These are phyloP conservation scores for Montipora efflorescens DNA, from an alignment of 64 coral and sea anemone genomes.

Conservation along the genomic window DNA sequence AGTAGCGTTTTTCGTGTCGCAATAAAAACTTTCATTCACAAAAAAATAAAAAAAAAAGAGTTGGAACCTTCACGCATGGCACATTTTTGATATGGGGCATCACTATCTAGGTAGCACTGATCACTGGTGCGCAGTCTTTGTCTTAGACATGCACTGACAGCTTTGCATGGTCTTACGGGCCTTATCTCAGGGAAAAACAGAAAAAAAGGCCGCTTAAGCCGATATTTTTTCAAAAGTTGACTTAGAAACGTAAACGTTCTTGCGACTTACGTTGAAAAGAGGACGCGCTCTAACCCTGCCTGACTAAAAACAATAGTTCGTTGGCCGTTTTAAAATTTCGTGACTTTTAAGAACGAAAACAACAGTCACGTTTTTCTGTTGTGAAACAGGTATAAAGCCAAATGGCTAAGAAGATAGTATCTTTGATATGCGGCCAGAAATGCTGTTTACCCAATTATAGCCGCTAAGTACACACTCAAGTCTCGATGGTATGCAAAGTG, in stretches of 20 bases:
- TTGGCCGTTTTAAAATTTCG: not conserved
- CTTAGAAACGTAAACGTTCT: not conserved
- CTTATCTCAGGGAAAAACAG: not conserved
- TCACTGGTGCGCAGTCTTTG: not conserved
- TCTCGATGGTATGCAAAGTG: not conserved
- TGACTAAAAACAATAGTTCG: not conserved
- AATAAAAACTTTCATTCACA: too few relatives aligned
- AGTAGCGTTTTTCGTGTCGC: too few relatives aligned
- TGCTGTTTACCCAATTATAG: not conserved
- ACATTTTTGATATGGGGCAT: too few relatives aligned
- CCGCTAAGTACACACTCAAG: not conserved
- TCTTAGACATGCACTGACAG: too few relatives aligned
- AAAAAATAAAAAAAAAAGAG: too few relatives aligned
- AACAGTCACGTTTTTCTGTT: not conserved
- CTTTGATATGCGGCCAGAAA: not conserved
- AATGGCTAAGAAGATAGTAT: not conserved
- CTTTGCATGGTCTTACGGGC: not conserved
- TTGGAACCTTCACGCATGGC: too few relatives aligned
- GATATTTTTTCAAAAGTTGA: not conserved
- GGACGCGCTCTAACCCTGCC: not conserved
- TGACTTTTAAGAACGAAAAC: not conserved
- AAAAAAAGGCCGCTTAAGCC: not conserved
- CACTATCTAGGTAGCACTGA: too few relatives aligned
- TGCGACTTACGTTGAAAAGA: not conserved
- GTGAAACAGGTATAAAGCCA: not conserved